Base-by-base conservation (phyloP, 2,888 invertebrate species). In the Andrena hattorfiana region DNA sequence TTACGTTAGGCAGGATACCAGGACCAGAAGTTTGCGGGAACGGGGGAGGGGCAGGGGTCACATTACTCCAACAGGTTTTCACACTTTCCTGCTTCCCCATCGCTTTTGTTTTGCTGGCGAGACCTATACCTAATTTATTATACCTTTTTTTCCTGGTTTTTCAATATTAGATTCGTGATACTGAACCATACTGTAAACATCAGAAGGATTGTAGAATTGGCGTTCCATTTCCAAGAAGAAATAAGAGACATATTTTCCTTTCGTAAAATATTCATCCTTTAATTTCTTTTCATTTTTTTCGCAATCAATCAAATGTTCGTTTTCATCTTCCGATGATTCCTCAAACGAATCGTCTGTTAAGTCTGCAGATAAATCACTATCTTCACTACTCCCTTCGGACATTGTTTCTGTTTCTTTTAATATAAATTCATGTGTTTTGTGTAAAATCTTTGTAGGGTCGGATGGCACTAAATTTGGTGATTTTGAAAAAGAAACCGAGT, bases 211-310 rank as follows among this genome's bases (percentile, higher is more conserved):
- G 85, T 92, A 92, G 51, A 67, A 87, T 78, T 92, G 92, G 80
- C 90, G 89, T 87, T 93, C 93, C 91, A 93, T 92, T 89, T 91
- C 90, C 84, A 93, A 82, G 81, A 93, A 92, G 87, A 93, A 93
- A 86, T 91, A 91, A 49, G 91, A 88, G 35, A 92, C 85, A 85
- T 90, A 93, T 88, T 93, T 93, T 63, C 93, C 93, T 35, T 86
- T 92, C 51, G 93, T 93, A 81, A 91, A 93, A 81, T 93, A 93
- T 49, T 92, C 89, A 78, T 93, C 91, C 81, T 89, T 91, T 30
- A 90, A 84, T 72, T 84, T 82, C 76, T 74, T 85, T 26, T 89
- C 89, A 70, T 79, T 86, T 74, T 81, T 86, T 77, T 91, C 92
- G 70, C 59, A 72, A 35, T 88, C 85, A 71, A 89, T 82, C 6